These are phyloP conservation scores for Teleogryllus occipitalis DNA, from an alignment of 1,140 invertebrate species.

Conservation along the genomic window DNA sequence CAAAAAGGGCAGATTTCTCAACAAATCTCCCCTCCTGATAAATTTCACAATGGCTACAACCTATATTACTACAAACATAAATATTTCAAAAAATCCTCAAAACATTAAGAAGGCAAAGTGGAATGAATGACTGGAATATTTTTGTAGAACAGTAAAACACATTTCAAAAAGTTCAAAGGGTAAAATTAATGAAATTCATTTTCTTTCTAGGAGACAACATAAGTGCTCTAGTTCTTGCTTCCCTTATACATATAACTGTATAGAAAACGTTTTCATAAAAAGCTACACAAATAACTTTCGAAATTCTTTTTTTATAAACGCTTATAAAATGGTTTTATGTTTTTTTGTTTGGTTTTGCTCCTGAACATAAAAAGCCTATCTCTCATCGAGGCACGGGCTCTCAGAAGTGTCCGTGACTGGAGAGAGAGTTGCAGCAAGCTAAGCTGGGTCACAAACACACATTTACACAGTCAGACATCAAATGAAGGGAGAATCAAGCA, in stretches of 20 bases:
- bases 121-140: slow-evolving; percentile 24
- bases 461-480: slow-evolving; percentile 20
- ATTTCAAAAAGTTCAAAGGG: slow-evolving; percentile 18
- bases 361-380: slow-evolving; percentile 16
- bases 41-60: slow-evolving; percentile 11
- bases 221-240: slow-evolving; percentile 10
- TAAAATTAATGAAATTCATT: slow-evolving; percentile 9
- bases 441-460: slow-evolving; percentile 21
- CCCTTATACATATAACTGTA: slow-evolving; percentile 8
- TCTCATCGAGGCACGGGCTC: slow-evolving; percentile 2
- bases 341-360: slow-evolving; percentile 15
- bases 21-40: background rate
- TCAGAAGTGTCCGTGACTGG: slow-evolving; percentile 10
- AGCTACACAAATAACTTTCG: slow-evolving; percentile 22
- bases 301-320: slow-evolving; percentile 22
- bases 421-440: slow-evolving; percentile 11
- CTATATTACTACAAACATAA: background rate
- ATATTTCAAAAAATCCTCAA: background rate
- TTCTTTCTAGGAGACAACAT: slow-evolving; percentile 11
- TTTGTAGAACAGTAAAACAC: background rate
- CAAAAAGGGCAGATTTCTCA: background rate
- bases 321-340: slow-evolving; percentile 22
- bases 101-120: slow-evolving; percentile 22
- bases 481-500: slow-evolving; percentile 13
- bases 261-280: slow-evolving; percentile 20